Evolutionary conservation across 2,888 invertebrate species (phyloP).

Genomic region (Andrena praecox): DNA sequence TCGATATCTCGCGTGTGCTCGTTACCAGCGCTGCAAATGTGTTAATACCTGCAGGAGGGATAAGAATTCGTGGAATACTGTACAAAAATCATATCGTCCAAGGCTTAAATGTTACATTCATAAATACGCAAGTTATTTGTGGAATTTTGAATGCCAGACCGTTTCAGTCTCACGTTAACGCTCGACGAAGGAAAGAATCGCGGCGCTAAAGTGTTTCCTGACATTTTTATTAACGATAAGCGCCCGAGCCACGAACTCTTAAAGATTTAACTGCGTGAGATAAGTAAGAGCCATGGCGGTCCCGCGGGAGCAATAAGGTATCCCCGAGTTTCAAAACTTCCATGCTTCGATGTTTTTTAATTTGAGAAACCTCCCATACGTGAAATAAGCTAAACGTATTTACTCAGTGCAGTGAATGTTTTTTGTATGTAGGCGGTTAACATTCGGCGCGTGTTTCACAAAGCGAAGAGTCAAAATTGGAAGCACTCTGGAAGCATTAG

Average conservation of each 20-base stretch:
- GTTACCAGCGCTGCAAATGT: too few species aligned
- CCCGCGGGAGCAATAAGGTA: conserved; percentile 16
- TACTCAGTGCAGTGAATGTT: not conserved
- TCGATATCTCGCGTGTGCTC: too few species aligned
- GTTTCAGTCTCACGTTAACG: not conserved
- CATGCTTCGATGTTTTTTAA: not conserved
- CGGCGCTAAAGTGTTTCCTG: not conserved
- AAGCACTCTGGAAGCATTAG: not conserved
- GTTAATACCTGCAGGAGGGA: too few species aligned
- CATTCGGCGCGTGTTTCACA: not conserved
- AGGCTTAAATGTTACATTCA: too few species aligned
- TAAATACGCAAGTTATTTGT: too few species aligned
- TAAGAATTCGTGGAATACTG: too few species aligned
- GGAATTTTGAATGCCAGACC: too few species aligned
- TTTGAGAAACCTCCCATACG: not conserved
- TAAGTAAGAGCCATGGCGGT: conserved; percentile 25
- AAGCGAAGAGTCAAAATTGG: not conserved
- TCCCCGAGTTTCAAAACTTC: not conserved
- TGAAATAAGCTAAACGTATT: not conserved
- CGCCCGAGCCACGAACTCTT: not conserved
- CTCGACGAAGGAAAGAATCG: not conserved
- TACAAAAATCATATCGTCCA: too few species aligned
- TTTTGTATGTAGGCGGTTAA: not conserved
- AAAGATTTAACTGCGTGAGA: conserved; percentile 27
- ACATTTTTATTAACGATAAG: conserved; percentile 5